Conservation (phyloP, 2,797 vertebrate species). For the Pteronotus mesoamericanus region DNA sequence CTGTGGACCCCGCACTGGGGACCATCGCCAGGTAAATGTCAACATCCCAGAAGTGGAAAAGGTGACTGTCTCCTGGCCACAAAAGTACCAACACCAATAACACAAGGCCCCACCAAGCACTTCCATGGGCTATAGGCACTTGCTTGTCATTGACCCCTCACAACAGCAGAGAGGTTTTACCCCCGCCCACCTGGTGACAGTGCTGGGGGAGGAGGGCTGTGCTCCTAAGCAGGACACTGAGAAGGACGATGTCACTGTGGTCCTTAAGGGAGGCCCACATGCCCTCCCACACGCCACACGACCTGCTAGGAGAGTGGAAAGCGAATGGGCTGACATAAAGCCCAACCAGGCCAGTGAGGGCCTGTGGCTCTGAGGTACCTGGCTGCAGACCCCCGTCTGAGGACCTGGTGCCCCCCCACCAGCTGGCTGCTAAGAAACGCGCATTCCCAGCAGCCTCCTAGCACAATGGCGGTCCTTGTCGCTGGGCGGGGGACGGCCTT, state of each 20-base stretch:
- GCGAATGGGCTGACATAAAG: background rate
- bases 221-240: no score
- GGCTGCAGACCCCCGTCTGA: background rate
- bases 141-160: background rate
- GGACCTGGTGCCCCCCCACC: no score
- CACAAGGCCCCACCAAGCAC: accelerated
- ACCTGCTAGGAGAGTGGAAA: background rate
- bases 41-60: background rate
- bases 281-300: accelerated
- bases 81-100: accelerated
- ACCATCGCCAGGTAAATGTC: background rate
- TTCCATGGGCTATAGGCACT: accelerated
- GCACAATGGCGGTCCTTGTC: background rate
- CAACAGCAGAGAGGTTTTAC: background rate
- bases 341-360: background rate
- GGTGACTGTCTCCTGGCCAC: accelerated
- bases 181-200: accelerated
- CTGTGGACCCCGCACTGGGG: accelerated
- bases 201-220: background rate
- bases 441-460: background rate
- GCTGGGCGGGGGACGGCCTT: background rate
- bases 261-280: background rate
- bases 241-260: background rate
- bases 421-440: background rate
- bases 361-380: background rate